phyloP scores from a whole-genome alignment of 2,797 vertebrate species.

The Chromis chromis region DNA sequence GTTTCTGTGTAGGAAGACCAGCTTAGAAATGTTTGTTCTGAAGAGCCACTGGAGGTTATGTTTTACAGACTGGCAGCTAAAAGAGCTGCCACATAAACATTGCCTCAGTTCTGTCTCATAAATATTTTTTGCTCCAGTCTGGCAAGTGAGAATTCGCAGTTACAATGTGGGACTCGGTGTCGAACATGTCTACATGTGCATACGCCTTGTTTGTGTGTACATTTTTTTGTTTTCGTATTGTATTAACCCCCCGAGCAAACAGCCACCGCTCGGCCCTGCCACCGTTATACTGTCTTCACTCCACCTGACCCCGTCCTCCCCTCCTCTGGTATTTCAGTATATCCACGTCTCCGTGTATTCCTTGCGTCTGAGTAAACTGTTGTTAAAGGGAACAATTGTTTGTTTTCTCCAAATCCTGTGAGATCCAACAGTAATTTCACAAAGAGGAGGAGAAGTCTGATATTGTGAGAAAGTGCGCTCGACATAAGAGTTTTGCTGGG shows the following conservation, averaged over 20 bases:
- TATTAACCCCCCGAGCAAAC: constrained; percentile 32
- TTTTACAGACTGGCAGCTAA: constrained; percentile 48
- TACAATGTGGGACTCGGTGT: constrained; percentile 24
- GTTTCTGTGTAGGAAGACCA: not conserved
- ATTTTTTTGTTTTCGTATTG: constrained; percentile 5
- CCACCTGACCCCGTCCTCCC: constrained; percentile 5
- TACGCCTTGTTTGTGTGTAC: not conserved
- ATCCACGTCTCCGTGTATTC: constrained; percentile 16
- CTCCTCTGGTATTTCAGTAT: constrained; percentile 27
- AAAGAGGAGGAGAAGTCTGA: constrained; percentile 19
- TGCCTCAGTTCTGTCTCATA: constrained; percentile 42
- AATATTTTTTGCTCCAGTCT: constrained; percentile 50
- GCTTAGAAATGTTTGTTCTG: constrained; percentile 43
- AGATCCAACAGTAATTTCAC: constrained; percentile 40
- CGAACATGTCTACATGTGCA: constrained; percentile 30
- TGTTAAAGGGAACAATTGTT: constrained; percentile 39
- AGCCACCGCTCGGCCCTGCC: not conserved
- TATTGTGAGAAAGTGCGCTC: constrained; percentile 36
- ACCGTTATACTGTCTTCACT: constrained; percentile 9
- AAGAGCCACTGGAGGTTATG: constrained; percentile 32
- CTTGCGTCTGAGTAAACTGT: constrained; percentile 17
- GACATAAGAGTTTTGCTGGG: constrained; percentile 32
- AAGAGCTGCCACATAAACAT: constrained; percentile 48
- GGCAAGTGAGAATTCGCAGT: constrained; percentile 44
- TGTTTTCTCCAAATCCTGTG: constrained; percentile 25